Conservation (phyloP, 1,140 invertebrate species). For the Lasioglossum baleicum region DNA sequence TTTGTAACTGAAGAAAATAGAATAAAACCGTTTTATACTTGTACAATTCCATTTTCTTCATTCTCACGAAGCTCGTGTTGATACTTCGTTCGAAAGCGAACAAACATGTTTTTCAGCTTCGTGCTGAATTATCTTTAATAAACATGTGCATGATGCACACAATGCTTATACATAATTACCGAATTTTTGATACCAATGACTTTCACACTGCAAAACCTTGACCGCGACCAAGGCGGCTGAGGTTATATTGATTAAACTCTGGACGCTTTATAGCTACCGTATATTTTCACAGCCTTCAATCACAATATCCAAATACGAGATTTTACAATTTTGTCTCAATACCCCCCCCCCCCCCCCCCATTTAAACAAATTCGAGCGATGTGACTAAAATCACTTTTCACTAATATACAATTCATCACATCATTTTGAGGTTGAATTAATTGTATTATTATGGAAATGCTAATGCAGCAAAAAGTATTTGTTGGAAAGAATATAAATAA, state of each 20-base stretch:
- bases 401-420: not conserved
- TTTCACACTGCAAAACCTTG: slow-evolving; percentile 19
- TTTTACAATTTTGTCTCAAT: no score
- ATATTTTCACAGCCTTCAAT: no score
- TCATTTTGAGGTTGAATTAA: not conserved
- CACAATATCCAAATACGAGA: no score
- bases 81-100: not conserved
- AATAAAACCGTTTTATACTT: not conserved
- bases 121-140: not conserved
- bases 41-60: not conserved
- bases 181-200: not conserved
- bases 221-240: slow-evolving; percentile 6
- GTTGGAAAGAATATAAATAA: not conserved
- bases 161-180: not conserved
- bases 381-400: no score
- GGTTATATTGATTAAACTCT: not conserved
- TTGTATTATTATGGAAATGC: not conserved
- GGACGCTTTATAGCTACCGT: not conserved
- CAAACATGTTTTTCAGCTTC: not conserved
- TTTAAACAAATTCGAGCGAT: not conserved
- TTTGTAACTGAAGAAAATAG: not conserved
- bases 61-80: no score
- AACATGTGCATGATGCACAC: not conserved
- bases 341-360: no score
- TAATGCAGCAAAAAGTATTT: not conserved